Evolutionary conservation across 2,888 invertebrate genomes (phyloP).

Genomic region (Drosophila kambysellisi): DNA sequence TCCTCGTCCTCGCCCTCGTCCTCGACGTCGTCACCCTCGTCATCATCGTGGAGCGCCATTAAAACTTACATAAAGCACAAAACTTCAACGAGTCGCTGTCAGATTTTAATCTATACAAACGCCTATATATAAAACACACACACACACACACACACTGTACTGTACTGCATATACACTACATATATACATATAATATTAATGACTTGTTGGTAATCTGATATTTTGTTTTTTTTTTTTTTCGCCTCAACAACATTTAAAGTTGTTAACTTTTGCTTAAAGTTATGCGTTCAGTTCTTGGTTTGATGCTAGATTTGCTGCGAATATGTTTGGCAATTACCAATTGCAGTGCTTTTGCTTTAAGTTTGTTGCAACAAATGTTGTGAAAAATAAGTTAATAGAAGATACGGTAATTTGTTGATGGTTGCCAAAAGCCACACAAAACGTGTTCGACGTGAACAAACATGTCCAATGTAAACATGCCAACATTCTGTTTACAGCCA

Average conservation of each 20-base stretch:
- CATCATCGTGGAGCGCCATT: slow-evolving; percentile 53
- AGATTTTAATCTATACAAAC: slow-evolving; percentile 62
- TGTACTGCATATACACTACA: not conserved
- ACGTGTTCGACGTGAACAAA: not conserved
- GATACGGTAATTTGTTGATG: not conserved
- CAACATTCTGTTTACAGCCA: not conserved
- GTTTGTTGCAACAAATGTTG: not conserved
- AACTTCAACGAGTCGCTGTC: slow-evolving; percentile 51
- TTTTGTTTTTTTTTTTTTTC: not conserved
- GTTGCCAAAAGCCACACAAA: not conserved
- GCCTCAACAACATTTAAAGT: slow-evolving; percentile 3
- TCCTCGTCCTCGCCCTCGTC: no score
- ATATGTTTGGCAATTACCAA: not conserved
- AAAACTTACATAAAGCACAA: slow-evolving; percentile 60
- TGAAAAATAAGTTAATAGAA: not conserved
- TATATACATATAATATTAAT: slow-evolving; percentile 1
- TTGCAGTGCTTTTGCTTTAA: not conserved
- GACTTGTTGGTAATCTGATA: slow-evolving; percentile 8
- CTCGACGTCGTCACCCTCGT: slow-evolving; percentile 16
- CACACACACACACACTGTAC: not conserved
- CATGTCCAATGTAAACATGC: not conserved
- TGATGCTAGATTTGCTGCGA: not conserved
- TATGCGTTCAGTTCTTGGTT: not conserved
- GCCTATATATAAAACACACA: slow-evolving; percentile 6
- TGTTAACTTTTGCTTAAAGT: not conserved